These are phyloP conservation scores for Balanococcus diminutus DNA, from an alignment of 2,888 invertebrate species.

Conservation along the genomic window DNA sequence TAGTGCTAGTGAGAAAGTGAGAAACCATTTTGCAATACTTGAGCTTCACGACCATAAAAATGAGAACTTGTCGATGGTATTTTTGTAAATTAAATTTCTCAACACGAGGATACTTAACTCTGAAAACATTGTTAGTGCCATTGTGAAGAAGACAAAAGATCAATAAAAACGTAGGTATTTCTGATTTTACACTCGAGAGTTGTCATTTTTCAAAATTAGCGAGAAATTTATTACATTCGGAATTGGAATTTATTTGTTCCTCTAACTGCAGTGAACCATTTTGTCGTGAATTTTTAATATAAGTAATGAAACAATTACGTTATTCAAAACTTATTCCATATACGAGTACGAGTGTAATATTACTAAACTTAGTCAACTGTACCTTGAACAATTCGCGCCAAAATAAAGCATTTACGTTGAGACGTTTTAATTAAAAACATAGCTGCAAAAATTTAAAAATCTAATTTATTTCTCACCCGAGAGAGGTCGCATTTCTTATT, in stretches of 20 bases:
- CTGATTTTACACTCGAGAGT: background rate
- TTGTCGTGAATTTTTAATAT: background rate
- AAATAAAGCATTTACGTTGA: background rate
- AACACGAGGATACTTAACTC: background rate
- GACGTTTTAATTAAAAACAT: constrained; percentile 23
- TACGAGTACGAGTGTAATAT: background rate
- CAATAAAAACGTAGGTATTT: background rate
- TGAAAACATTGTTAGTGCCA: too few relatives aligned
- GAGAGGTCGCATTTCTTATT: background rate
- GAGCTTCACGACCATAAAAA: background rate
- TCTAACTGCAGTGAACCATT: background rate
- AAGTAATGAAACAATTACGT: background rate
- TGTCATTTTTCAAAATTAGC: background rate
- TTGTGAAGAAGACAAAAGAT: background rate
- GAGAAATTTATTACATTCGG: background rate
- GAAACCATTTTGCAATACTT: background rate
- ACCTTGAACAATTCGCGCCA: constrained; percentile 10
- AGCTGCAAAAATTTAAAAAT: background rate
- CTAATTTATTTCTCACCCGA: background rate
- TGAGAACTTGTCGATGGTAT: background rate
- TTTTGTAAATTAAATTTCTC: background rate
- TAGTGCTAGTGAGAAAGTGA: too few relatives aligned
- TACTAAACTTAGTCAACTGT: background rate
- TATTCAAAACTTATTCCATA: background rate
- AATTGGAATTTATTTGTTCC: background rate